Percentiles rank a stretch among this genome's conserved stretches.
Evolutionary conservation across 2,113 vertebrate species (phyloP).

Genomic region (Malurus melanocephalus): DNA sequence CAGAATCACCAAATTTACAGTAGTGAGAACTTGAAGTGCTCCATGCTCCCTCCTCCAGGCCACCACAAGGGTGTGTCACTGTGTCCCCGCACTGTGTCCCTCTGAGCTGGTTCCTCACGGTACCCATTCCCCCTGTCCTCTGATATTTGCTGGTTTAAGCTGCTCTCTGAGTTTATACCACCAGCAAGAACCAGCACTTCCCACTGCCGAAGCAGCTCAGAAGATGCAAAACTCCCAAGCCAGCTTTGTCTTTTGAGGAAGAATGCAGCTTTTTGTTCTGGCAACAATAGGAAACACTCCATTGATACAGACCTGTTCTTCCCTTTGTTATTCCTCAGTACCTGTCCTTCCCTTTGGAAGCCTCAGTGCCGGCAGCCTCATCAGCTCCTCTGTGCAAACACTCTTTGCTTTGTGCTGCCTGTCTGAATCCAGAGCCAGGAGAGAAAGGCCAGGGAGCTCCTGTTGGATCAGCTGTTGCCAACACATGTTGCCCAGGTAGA

Average conservation of each 20-base stretch:
- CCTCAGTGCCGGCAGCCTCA: fast-evolving
- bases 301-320: neutral
- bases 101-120: fast-evolving
- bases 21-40: fast-evolving
- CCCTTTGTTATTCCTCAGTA: neutral
- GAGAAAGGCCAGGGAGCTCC: neutral
- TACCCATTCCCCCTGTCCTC: fast-evolving
- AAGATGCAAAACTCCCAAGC: neutral
- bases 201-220: neutral
- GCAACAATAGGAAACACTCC: neutral
- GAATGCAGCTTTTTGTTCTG: neutral
- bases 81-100: neutral
- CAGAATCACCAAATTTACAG: neutral
- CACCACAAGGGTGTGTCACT: fast-evolving
- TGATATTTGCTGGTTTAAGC: neutral
- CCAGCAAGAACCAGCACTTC: neutral
- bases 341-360: neutral
- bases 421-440: neutral
- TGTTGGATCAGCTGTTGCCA: neutral
- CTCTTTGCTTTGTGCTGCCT: neutral
- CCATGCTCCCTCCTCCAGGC: neutral
- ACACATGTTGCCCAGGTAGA: neutral
- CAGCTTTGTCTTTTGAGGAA: neutral
- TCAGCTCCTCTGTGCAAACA: neutral
- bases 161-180: neutral